Conservation (phyloP, 2,888 invertebrate genomes). For the Drosophila parthenogenetica region DNA sequence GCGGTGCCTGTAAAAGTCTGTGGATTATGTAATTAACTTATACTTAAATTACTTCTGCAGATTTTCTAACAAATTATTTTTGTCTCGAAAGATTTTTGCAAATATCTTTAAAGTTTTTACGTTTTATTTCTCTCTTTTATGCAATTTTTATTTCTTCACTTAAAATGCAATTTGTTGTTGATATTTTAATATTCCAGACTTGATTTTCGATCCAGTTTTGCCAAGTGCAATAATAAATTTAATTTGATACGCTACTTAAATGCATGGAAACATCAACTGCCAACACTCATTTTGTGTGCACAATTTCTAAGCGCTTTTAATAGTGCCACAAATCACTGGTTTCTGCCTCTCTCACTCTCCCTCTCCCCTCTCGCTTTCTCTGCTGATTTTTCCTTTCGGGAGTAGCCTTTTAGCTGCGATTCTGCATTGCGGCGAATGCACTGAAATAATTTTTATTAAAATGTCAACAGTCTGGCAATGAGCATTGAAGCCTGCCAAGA, state of each 20-base stretch:
- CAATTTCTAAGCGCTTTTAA: slow-evolving; percentile 34
- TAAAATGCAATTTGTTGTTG: slow-evolving; percentile 10
- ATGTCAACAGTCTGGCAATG: slow-evolving; percentile 80
- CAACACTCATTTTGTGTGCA: slow-evolving; percentile 30
- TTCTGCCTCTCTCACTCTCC: neutral
- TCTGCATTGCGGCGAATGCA: slow-evolving; percentile 75
- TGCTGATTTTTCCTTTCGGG: neutral
- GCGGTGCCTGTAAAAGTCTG: neutral
- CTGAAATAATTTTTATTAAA: slow-evolving; percentile 78
- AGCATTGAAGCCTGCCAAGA: slow-evolving; percentile 74
- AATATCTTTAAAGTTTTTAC: too few relatives aligned
- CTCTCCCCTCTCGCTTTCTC: neutral
- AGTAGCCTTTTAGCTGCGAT: slow-evolving; percentile 47
- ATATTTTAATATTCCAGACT: neutral
- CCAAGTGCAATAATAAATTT: slow-evolving; percentile 12
- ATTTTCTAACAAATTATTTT: too few relatives aligned
- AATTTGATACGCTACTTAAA: slow-evolving; percentile 37
- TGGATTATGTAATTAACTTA: neutral
- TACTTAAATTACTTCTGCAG: too few relatives aligned
- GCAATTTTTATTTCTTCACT: neutral
- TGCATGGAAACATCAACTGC: slow-evolving; percentile 26
- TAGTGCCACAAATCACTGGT: slow-evolving; percentile 21
- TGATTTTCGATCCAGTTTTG: too few relatives aligned
- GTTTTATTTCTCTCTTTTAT: too few relatives aligned
- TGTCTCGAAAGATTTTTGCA: too few relatives aligned